Evolutionary conservation across 1,140 invertebrate genomes (phyloP), one percentile per base, ranked within the genome.

Genomic region (Cotesia vestalis): DNA sequence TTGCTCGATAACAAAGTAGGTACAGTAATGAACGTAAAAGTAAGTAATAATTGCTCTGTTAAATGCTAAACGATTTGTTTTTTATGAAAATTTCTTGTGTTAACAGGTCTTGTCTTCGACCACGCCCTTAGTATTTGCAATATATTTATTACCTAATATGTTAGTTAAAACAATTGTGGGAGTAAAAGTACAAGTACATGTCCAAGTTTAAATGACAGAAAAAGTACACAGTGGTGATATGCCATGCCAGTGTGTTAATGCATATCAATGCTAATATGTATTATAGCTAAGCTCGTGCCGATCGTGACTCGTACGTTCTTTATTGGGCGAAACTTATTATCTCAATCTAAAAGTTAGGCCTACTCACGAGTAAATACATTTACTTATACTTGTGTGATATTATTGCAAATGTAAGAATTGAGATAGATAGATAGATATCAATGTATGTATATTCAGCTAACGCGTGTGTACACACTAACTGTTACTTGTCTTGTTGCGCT

Each of bases 401-500:
- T 46, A 27, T 14, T 38, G 34, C 11, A 57, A 27, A 40, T 40
- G 9, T 40, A 40, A 1, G 9, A 8, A 40, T 40, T 8, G 5
- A 40, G 5, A 40, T 40, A 40, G 4, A 40, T 40, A 40, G 4
- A 40, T 40, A 40, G 5, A 40, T 40, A 40, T 40, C 5, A 3
- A 4, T 40, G 11, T 46, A 46, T 46, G 40, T 46, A 9, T 46
- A 46, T 46, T 9, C 5, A 46, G 2, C 40, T 8, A 46, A 46
- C 40, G 40, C 40, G 40, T 40, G 9, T 40, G 9, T 46, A 6
- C 40, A 46, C 40, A 46, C 5, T 46, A 6, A 11, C 40, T 46
- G 11, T 46, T 72, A 55, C 61, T 60, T 35, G 70, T 75, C 71
- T 66, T 12, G 71, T 75, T 69, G 38, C 67, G 63, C 55, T 75